These are phyloP conservation scores for Eledona agricola DNA, from an alignment of 2,888 invertebrate genomes.

Conservation along the genomic window DNA sequence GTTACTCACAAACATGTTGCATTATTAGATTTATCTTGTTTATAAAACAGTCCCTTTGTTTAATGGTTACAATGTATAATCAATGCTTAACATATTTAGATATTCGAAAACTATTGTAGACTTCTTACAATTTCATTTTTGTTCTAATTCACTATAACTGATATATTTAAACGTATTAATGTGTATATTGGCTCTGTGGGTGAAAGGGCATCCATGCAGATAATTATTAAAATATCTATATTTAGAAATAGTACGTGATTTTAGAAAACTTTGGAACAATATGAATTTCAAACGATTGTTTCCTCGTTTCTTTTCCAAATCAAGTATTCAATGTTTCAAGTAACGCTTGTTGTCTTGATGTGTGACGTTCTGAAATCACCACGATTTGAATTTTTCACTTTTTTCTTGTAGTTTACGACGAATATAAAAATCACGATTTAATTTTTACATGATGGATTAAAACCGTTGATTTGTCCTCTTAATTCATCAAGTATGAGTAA, in stretches of 20 bases:
- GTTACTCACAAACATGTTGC: constrained; percentile 40
- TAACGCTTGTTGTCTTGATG: constrained; percentile 54
- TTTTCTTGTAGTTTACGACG: constrained; percentile 49
- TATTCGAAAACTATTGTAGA: constrained; percentile 49
- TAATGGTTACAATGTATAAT: constrained; percentile 47
- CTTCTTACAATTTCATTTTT: constrained; percentile 46
- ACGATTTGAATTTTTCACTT: constrained; percentile 49
- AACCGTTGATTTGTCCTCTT: not conserved
- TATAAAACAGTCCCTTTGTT: constrained; percentile 37
- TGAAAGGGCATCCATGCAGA: constrained; percentile 58
- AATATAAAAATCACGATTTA: constrained; percentile 45
- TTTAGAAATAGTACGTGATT: constrained; percentile 56
- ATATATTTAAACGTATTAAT: constrained; percentile 55
- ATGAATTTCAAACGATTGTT: constrained; percentile 38
- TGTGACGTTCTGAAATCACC: constrained; percentile 55
- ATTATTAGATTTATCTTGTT: constrained; percentile 36
- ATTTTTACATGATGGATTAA: constrained; percentile 18
- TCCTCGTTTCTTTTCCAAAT: constrained; percentile 30
- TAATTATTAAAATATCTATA: constrained; percentile 47
- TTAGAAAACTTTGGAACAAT: constrained; percentile 57
- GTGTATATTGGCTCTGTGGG: constrained; percentile 61
- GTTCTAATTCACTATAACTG: constrained; percentile 46
- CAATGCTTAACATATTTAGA: constrained; percentile 54
- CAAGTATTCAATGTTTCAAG: constrained; percentile 23
- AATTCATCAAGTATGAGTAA: constrained; percentile 19